A percentile compares a stretch with the other conserved stretches of the same genome.
Conservation (phyloP, 1,140 invertebrate genomes). For the Aphelenchoides fujianensis region DNA sequence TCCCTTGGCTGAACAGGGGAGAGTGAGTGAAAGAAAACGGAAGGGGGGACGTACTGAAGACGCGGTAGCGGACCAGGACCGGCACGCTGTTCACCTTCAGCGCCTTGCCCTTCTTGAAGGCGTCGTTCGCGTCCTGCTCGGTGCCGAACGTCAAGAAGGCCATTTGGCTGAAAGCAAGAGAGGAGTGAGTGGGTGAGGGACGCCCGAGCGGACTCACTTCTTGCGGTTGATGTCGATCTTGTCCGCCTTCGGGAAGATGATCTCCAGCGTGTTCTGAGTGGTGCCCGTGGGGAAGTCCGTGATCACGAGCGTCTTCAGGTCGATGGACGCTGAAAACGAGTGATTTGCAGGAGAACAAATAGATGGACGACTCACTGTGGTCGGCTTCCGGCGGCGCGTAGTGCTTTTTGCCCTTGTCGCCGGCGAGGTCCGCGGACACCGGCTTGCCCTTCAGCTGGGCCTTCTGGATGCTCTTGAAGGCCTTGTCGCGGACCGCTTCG, state of each 20-base stretch:
- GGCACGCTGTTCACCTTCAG: not conserved
- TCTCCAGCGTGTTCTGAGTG: not conserved
- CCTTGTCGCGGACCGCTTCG: constrained; percentile 12
- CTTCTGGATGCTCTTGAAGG: not conserved
- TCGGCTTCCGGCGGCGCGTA: not conserved
- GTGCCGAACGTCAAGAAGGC: not conserved
- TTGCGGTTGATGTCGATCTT: not conserved
- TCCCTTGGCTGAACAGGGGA: not conserved
- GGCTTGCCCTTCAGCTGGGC: constrained; percentile 4
- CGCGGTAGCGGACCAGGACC: not conserved
- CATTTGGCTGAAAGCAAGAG: not conserved
- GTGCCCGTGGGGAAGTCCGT: not conserved
- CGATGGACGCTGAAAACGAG: not conserved
- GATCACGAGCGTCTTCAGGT: not conserved
- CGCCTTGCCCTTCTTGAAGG: not conserved
- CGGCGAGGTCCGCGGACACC: not conserved
- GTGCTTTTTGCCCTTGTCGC: not conserved
- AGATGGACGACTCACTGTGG: not conserved
- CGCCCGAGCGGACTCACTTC: not conserved
- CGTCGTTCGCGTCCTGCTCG: not conserved
- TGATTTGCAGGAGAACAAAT: not conserved
- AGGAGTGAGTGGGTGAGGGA: not conserved
- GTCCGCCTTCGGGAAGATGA: constrained; percentile 3
- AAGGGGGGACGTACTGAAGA: not conserved
- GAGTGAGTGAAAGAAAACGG: not conserved